A percentile compares a stretch with the other conserved stretches of the same genome.
phyloP scores from a whole-genome alignment of 2,888 invertebrate genomes.

The Luffia ferchaultella region DNA sequence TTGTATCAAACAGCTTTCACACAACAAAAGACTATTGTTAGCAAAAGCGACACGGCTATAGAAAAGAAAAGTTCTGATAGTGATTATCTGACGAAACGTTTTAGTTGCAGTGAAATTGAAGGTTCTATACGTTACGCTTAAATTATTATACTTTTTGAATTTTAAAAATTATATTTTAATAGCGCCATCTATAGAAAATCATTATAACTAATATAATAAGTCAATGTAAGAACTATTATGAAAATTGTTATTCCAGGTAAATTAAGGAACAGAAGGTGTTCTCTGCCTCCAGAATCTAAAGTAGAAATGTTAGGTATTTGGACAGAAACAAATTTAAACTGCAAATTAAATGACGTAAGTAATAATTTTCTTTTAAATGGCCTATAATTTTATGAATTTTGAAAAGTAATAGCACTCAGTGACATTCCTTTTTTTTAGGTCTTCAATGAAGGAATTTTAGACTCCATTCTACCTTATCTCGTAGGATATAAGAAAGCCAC shows the following conservation, averaged over 20 bases:
- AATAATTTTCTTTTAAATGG: conserved; percentile 17
- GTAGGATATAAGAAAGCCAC: conserved; percentile 61
- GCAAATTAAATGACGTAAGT: conserved; percentile 60
- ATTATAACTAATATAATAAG: too few relatives aligned
- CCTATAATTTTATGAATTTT: neutral
- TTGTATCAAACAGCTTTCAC: conserved; percentile 34
- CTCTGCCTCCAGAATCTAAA: conserved; percentile 35
- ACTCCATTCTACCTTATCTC: conserved; percentile 82
- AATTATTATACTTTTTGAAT: too few relatives aligned
- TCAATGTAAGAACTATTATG: too few relatives aligned
- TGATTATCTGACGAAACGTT: conserved; percentile 26
- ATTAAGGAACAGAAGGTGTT: conserved; percentile 23
- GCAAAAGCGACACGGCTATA: conserved; percentile 45
- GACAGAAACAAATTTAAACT: conserved; percentile 58
- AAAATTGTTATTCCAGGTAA: conserved; percentile 35
- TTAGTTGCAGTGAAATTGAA: conserved; percentile 51
- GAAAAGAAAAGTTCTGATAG: conserved; percentile 30
- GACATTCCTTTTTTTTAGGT: conserved; percentile 69
- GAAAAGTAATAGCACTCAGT: too few relatives aligned
- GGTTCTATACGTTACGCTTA: too few relatives aligned
- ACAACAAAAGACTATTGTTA: conserved; percentile 35
- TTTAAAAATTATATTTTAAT: too few relatives aligned
- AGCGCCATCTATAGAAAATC: too few relatives aligned
- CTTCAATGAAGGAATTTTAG: conserved; percentile 82
- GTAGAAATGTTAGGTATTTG: conserved; percentile 58